These are phyloP conservation scores for Orchestia grillus DNA, from an alignment of 1,140 invertebrate species.

Conservation along the genomic window DNA sequence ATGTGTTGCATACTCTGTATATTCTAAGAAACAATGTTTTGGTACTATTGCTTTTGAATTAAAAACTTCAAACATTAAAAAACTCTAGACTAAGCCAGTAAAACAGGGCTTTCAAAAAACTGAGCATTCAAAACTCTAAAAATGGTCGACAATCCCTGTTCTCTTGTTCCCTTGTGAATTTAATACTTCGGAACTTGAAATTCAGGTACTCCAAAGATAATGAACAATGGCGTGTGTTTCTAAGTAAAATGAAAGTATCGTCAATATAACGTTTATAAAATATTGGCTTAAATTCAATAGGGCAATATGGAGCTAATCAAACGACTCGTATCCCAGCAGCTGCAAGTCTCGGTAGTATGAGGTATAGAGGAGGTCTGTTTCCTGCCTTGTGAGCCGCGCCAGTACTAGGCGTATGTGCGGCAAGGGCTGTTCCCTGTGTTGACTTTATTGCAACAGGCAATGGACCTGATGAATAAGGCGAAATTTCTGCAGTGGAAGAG, in stretches of 20 bases:
- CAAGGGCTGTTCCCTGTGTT: not conserved
- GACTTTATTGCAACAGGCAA: not conserved
- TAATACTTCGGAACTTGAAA: too few species aligned
- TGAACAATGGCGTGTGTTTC: not conserved
- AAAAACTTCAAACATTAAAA: too few species aligned
- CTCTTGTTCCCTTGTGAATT: not conserved
- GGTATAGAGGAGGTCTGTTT: constrained; percentile 21
- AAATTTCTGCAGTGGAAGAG: not conserved
- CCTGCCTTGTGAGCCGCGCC: not conserved
- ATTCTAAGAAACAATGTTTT: too few species aligned
- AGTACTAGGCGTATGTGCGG: not conserved
- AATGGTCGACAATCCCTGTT: not conserved
- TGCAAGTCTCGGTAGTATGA: not conserved
- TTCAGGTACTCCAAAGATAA: too few species aligned
- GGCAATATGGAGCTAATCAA: not conserved
- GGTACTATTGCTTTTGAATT: too few species aligned
- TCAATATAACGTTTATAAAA: not conserved
- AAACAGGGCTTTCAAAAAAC: too few species aligned
- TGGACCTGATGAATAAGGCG: not conserved
- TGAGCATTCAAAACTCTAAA: too few species aligned
- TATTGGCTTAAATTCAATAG: not conserved
- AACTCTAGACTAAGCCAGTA: too few species aligned
- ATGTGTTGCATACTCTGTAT: too few species aligned
- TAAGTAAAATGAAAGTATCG: not conserved
- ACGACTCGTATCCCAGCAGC: not conserved